phyloP scores from a whole-genome alignment of 2,888 invertebrate genomes.

The Leucophora obtusa region DNA sequence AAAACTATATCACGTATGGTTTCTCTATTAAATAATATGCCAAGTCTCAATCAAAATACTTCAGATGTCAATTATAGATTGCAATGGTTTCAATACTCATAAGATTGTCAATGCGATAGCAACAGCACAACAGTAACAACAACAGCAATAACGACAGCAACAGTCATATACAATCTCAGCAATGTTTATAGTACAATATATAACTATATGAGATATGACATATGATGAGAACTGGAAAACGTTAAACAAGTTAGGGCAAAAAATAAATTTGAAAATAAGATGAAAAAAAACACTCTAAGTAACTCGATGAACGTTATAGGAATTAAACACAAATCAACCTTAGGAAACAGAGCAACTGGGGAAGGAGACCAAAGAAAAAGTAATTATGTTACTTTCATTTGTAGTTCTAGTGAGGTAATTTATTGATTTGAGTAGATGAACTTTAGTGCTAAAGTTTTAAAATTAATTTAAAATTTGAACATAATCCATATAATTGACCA shows the following conservation, averaged over 20 bases:
- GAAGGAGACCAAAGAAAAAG: constrained; percentile 37
- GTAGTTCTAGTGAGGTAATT: too few species aligned
- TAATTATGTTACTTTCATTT: neutral
- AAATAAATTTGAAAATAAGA: constrained; percentile 23
- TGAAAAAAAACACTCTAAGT: constrained; percentile 44
- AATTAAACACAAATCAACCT: constrained; percentile 52
- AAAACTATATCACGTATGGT: constrained; percentile 63
- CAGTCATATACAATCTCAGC: constrained; percentile 29
- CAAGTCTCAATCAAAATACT: constrained; percentile 65
- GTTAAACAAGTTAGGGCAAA: constrained; percentile 59
- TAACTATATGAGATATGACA: constrained; percentile 61
- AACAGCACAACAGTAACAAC: constrained; percentile 16
- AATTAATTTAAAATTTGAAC: too few species aligned
- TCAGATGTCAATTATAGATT: constrained; percentile 65
- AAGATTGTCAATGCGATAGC: constrained; percentile 55
- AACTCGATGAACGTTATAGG: constrained; percentile 55
- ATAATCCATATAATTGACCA: too few species aligned
- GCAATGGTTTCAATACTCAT: constrained; percentile 61
- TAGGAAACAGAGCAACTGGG: constrained; percentile 49
- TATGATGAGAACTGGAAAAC: constrained; percentile 64
- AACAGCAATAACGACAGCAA: constrained; percentile 14
- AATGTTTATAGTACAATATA: neutral
- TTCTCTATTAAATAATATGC: constrained; percentile 65
- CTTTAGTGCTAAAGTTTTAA: too few species aligned
- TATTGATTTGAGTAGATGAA: neutral